Evolutionary conservation across 1,140 invertebrate species (phyloP).

Genomic region (Drosophila pectinifera): DNA sequence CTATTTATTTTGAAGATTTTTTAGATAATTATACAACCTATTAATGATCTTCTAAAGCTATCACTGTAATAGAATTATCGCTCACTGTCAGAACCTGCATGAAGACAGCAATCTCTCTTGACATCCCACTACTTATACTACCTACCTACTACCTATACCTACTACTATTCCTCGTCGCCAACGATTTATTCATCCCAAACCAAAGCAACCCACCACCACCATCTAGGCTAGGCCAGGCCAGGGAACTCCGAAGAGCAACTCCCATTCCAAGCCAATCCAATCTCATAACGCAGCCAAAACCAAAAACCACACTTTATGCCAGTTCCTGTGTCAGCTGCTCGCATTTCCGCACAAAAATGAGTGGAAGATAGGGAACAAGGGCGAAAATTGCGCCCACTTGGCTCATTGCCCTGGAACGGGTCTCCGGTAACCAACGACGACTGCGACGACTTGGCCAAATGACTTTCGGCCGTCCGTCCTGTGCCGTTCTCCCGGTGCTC

Average conservation of each 20-base stretch:
- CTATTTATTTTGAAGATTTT: not conserved
- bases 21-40: not conserved
- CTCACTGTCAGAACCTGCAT: not conserved
- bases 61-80: not conserved
- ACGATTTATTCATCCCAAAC: slow-evolving; percentile 18
- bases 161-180: not conserved
- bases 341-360: slow-evolving; percentile 55
- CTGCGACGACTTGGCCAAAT: slow-evolving; percentile 52
- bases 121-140: slow-evolving; percentile 3
- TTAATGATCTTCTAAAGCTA: not conserved
- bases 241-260: not conserved
- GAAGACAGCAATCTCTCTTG: not conserved
- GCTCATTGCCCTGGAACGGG: slow-evolving; percentile 64
- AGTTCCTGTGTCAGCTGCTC: slow-evolving; percentile 71
- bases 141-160: too few relatives aligned
- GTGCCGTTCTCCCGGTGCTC: not conserved
- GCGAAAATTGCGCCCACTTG: slow-evolving; percentile 75
- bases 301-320: slow-evolving; percentile 57
- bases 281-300: slow-evolving; percentile 15
- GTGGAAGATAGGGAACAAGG: slow-evolving; percentile 2
- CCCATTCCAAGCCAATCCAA: slow-evolving; percentile 4
- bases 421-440: slow-evolving; percentile 25
- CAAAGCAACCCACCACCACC: not conserved
- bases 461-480: slow-evolving; percentile 42
- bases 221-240: not conserved